Percentiles rank a stretch among this genome's conserved stretches.
phyloP scores from a whole-genome alignment of 2,113 vertebrate genomes.

The Triplophysa tibetana region DNA sequence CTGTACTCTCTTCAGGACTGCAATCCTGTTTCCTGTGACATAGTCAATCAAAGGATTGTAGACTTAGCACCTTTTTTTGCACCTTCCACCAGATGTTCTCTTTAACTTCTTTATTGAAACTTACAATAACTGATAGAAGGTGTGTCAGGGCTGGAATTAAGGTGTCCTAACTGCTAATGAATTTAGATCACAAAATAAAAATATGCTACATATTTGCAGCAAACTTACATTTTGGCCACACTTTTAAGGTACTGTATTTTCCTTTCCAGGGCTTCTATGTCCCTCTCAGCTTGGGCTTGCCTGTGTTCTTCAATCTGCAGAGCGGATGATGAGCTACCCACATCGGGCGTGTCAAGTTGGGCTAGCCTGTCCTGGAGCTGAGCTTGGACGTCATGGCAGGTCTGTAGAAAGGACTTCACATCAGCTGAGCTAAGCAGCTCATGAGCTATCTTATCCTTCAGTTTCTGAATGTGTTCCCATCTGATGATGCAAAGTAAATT shows the following conservation, averaged over 20 bases:
- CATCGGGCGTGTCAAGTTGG: slow-evolving; percentile 64
- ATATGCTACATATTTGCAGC: not conserved
- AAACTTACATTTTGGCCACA: slow-evolving; percentile 77
- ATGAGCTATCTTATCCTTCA: slow-evolving; percentile 81
- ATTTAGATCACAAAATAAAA: not conserved
- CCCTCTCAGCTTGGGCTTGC: slow-evolving; percentile 69
- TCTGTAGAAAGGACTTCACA: slow-evolving; percentile 76
- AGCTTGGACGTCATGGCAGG: slow-evolving; percentile 72
- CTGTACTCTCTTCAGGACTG: slow-evolving; percentile 76
- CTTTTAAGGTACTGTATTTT: slow-evolving; percentile 80
- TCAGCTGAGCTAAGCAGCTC: slow-evolving; percentile 78
- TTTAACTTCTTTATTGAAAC: not conserved
- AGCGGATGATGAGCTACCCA: slow-evolving; percentile 61
- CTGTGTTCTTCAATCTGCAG: slow-evolving; percentile 64
- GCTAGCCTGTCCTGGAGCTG: slow-evolving; percentile 74
- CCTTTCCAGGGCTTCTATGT: slow-evolving; percentile 77
- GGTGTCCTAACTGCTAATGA: not conserved
- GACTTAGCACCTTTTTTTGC: not conserved
- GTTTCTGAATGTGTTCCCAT: slow-evolving; percentile 79
- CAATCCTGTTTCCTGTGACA: slow-evolving; percentile 77
- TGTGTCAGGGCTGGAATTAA: not conserved
- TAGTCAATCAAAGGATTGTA: not conserved
- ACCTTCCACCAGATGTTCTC: not conserved
- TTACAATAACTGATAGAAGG: not conserved
- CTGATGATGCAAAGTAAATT: slow-evolving; percentile 60